These are phyloP conservation scores for Calycopis cecrops DNA, from an alignment of 1,140 invertebrate species.

Conservation along the genomic window DNA sequence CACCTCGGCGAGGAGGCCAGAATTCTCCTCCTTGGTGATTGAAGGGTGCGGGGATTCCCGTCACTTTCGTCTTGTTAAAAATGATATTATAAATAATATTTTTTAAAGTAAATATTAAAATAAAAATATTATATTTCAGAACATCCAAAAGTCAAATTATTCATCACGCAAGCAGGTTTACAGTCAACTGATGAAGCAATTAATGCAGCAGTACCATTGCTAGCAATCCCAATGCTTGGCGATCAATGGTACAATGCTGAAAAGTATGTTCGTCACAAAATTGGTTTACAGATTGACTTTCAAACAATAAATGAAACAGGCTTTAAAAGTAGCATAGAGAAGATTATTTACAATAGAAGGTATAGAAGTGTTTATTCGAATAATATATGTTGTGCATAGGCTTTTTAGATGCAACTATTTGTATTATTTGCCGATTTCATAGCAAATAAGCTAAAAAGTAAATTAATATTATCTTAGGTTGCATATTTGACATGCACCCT, in stretches of 20 bases:
- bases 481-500: too few species aligned
- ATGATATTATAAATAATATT: too few species aligned
- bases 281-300: conserved; percentile 25
- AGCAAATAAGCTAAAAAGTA: background rate
- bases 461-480: background rate
- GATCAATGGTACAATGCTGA: conserved; percentile 33
- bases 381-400: too few species aligned
- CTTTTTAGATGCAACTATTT: background rate
- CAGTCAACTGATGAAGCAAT: conserved; percentile 31
- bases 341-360: conserved; percentile 16
- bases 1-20: too few species aligned
- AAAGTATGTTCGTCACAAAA: conserved; percentile 24
- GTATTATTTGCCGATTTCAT: background rate
- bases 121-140: conserved; percentile 18
- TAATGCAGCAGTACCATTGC: conserved; percentile 27
- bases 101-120: background rate
- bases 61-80: too few species aligned
- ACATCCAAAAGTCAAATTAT: conserved; percentile 31
- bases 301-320: conserved; percentile 17
- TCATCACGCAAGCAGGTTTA: conserved; percentile 34
- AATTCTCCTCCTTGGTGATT: too few species aligned
- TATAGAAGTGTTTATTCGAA: conserved; percentile 6
- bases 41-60: too few species aligned
- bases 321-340: conserved; percentile 23
- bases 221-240: conserved; percentile 30